These are phyloP conservation scores for Sarcophaga variegata DNA, from an alignment of 2,888 invertebrate genomes.

Conservation along the genomic window DNA sequence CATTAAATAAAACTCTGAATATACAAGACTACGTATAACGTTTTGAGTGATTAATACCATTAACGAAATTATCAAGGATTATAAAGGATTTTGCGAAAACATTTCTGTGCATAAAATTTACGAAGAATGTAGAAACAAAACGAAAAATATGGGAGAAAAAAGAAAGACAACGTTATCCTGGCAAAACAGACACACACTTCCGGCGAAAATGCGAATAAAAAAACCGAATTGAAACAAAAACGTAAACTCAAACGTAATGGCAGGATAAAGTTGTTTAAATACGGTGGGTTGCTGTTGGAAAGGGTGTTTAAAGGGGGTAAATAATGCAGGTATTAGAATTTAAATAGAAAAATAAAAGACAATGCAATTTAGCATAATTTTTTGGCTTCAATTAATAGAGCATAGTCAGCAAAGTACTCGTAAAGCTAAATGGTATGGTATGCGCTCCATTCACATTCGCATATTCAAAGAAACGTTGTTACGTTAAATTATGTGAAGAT, in stretches of 20 bases:
- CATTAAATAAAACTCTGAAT: slow-evolving; percentile 60
- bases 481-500: neutral
- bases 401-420: slow-evolving; percentile 51
- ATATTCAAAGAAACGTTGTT: neutral
- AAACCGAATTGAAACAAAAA: slow-evolving; percentile 4
- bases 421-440: neutral
- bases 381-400: slow-evolving; percentile 80
- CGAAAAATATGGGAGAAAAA: slow-evolving; percentile 23
- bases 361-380: slow-evolving; percentile 80
- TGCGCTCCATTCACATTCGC: neutral
- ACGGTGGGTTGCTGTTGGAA: neutral
- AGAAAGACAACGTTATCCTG: slow-evolving; percentile 70
- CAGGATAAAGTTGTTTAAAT: neutral
- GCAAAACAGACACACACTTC: slow-evolving; percentile 72
- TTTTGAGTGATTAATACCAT: slow-evolving; percentile 80
- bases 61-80: slow-evolving; percentile 81
- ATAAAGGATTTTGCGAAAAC: slow-evolving; percentile 77
- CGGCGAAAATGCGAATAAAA: slow-evolving; percentile 15
- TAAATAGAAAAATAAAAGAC: slow-evolving; percentile 72
- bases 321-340: slow-evolving; percentile 30
- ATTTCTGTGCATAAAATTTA: slow-evolving; percentile 73
- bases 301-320: slow-evolving; percentile 4
- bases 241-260: neutral
- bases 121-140: slow-evolving; percentile 45
- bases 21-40: slow-evolving; percentile 29